phyloP scores from a whole-genome alignment of 2,888 invertebrate genomes.

The Eupithecia abbreviata region DNA sequence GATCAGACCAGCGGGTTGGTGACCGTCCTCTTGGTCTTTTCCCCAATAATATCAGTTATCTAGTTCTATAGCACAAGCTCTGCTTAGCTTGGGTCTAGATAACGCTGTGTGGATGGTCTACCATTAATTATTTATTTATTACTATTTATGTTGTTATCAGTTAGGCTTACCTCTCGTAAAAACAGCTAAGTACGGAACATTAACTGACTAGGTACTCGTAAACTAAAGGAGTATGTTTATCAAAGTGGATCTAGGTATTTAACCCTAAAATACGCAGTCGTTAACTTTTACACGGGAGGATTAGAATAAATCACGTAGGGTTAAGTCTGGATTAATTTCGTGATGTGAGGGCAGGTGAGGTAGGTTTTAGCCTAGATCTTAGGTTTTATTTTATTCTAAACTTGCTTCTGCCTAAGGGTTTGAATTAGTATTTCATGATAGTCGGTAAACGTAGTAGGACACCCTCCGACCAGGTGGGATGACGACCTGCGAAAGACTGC shows the following conservation, averaged over 20 bases:
- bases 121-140: no score
- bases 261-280: constrained; percentile 33
- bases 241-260: constrained; percentile 20
- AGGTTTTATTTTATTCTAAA: background rate
- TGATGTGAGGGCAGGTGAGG: constrained; percentile 25
- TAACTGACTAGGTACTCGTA: background rate
- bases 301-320: constrained; percentile 44
- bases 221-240: background rate
- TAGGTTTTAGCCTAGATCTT: background rate
- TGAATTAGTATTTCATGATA: background rate
- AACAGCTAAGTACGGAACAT: background rate
- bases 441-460: no score
- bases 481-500: no score
- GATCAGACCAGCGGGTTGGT: no score
- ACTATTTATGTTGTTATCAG: no score
- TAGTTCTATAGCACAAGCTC: no score
- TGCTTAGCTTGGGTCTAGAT: no score
- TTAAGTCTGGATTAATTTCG: constrained; percentile 40
- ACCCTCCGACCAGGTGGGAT: no score
- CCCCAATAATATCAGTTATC: no score
- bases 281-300: constrained; percentile 47
- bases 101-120: no score
- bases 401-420: background rate
- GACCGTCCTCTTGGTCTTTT: no score
- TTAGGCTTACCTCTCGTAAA: background rate